Evolutionary conservation across 2,113 vertebrate species (phyloP), one percentile per base, ranked within the genome.

Genomic region (Numenius arquata): DNA sequence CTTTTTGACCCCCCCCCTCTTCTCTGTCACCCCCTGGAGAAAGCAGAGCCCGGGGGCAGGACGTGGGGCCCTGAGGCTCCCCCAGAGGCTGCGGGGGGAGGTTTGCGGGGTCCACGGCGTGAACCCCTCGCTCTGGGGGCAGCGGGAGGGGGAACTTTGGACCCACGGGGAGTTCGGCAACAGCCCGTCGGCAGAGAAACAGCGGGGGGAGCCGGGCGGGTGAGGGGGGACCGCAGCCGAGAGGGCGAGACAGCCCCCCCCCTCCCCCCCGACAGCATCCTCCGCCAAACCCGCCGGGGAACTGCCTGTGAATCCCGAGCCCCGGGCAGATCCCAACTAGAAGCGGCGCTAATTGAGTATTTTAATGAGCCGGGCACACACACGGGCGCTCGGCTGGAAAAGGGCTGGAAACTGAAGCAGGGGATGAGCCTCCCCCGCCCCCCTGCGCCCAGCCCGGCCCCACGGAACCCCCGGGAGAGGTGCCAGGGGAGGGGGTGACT

Each of bases 241-340:
- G 56, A 22, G 23, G 38, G 79, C 7, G 27, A 56, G 15, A 70
- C 12, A 41, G 41, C 45, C 45, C 45, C 45, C 45, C 45, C 45
- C 43, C 43, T 11, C 61, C 75, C 41, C 25, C 27, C 38, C 5
- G 41, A 4, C n/a, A 47, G 75, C 45, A 9, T 23, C 70, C 36
- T 7, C 8, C n/a, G 15, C 4, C 55, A 17, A 23, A 23, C 7
- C 5, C 7, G 8, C 3, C n/a, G 4, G 68, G 40, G 38, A 40
- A 25, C 1, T 2, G 16, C 2, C 0, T 2, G 13, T 43, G 6
- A 15, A 8, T 15, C 9, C 1, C 1, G 17, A 40, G 53, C 25
- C 29, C 50, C 68, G 1, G 4, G 2, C 43, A 7, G 62, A 38
- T 5, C 74, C 67, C 32, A 13, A 10, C 12, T 4, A 3, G 4